phyloP scores from a whole-genome alignment of 2,113 vertebrate genomes.

The Colius striatus region DNA sequence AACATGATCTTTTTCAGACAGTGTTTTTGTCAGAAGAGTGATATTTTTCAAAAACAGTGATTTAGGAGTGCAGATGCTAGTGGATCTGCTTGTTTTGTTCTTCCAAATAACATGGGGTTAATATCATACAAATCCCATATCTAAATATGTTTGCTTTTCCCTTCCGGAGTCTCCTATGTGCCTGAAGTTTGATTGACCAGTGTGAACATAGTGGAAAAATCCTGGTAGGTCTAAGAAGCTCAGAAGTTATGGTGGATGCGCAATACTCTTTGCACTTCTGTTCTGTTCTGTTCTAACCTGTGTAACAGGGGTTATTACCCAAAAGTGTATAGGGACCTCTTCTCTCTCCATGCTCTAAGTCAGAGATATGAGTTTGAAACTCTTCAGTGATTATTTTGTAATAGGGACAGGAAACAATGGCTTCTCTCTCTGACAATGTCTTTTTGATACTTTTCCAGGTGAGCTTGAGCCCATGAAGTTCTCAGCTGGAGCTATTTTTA shows the following conservation, averaged over 20 bases:
- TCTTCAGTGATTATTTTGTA: not conserved
- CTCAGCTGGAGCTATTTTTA: not conserved
- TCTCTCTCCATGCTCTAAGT: not conserved
- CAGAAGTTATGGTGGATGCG: not conserved
- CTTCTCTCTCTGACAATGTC: not conserved
- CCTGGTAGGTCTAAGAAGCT: not conserved
- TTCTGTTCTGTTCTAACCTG: not conserved
- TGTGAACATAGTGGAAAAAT: not conserved
- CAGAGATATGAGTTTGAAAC: not conserved
- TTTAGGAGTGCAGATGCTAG: not conserved
- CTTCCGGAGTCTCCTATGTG: not conserved
- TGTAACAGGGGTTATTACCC: not conserved
- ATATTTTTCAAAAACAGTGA: not conserved
- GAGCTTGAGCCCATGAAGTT: not conserved
- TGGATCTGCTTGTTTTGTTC: not conserved
- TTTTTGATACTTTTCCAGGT: not conserved
- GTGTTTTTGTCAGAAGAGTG: not conserved
- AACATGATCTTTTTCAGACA: not conserved
- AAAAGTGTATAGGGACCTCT: rapidly evolving
- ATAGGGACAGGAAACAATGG: not conserved
- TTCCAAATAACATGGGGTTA: not conserved
- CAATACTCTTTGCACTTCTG: not conserved
- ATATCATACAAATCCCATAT: too few species aligned
- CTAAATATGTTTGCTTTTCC: not conserved
- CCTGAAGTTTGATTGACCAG: not conserved